phyloP scores from a whole-genome alignment of 2,888 invertebrate species.

The Keiferia lycopersicella region DNA sequence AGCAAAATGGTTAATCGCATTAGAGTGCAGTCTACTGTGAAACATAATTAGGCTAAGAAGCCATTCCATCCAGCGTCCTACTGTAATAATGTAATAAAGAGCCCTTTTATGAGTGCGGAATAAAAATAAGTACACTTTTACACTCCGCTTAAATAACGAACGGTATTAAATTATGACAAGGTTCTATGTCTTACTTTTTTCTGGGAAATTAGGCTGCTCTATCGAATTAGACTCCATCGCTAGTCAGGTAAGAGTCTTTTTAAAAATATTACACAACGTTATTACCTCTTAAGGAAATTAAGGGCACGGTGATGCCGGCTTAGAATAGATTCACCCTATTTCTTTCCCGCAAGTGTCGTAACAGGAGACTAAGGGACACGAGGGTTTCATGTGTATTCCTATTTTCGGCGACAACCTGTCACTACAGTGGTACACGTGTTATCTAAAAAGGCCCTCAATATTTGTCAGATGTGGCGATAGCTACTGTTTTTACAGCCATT shows the following conservation, averaged over 20 bases:
- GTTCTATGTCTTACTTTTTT: not conserved
- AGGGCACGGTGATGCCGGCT: too few relatives aligned
- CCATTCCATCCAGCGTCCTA: not conserved
- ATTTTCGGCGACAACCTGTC: too few relatives aligned
- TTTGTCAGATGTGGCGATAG: too few relatives aligned
- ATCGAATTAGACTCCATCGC: not conserved
- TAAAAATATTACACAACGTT: too few relatives aligned
- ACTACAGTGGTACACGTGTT: too few relatives aligned
- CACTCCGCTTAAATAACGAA: not conserved
- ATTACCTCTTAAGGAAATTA: too few relatives aligned
- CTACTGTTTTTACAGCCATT: too few relatives aligned
- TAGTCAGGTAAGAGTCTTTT: too few relatives aligned
- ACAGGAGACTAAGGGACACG: too few relatives aligned
- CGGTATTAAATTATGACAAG: not conserved
- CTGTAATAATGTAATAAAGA: not conserved
- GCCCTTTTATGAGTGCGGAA: not conserved
- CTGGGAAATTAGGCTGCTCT: not conserved
- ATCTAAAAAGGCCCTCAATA: too few relatives aligned
- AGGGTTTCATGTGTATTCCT: too few relatives aligned
- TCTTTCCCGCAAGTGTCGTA: too few relatives aligned
- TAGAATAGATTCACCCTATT: not conserved
- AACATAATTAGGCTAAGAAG: constrained; percentile 12
- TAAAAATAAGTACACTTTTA: constrained; percentile 4
- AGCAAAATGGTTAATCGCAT: constrained; percentile 1
- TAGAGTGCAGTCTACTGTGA: not conserved